These are phyloP conservation scores for Pipistrellus pipistrellus DNA, from an alignment of 2,797 vertebrate genomes.

Conservation along the genomic window DNA sequence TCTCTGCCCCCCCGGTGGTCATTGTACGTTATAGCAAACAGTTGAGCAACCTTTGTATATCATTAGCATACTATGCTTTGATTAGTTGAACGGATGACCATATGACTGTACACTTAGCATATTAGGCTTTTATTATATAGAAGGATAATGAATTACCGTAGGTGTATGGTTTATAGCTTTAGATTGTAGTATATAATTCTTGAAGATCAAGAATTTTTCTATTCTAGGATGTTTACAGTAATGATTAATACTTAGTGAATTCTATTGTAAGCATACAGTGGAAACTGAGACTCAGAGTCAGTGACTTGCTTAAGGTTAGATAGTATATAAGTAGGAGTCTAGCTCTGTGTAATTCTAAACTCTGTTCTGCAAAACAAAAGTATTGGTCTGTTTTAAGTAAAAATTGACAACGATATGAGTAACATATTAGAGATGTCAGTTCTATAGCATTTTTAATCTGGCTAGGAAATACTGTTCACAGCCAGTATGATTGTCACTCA, in stretches of 20 bases:
- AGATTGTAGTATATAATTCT: conserved; percentile 33
- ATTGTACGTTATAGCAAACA: too few species aligned
- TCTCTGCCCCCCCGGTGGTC: too few species aligned
- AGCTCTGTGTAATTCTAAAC: background rate
- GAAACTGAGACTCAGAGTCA: background rate
- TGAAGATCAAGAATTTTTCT: conserved; percentile 44
- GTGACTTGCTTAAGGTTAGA: background rate
- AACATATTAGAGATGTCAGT: background rate
- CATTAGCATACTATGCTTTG: too few species aligned
- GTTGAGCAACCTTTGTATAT: too few species aligned
- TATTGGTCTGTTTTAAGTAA: conserved; percentile 29
- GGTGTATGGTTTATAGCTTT: conserved; percentile 12
- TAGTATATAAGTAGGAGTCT: background rate
- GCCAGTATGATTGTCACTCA: conserved; percentile 77
- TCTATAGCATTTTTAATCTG: conserved; percentile 51
- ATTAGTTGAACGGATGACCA: too few species aligned
- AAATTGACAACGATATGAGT: background rate
- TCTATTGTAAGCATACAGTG: background rate
- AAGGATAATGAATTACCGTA: background rate
- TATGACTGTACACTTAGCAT: too few species aligned
- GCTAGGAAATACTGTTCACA: background rate
- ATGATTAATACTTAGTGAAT: background rate
- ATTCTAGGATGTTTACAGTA: background rate
- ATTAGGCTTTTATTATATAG: too few species aligned
- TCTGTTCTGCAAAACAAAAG: background rate